Evolutionary conservation across 2,113 vertebrate genomes (phyloP), one percentile per base, ranked within the genome.

Genomic region (Pachycephala philippinensis): DNA sequence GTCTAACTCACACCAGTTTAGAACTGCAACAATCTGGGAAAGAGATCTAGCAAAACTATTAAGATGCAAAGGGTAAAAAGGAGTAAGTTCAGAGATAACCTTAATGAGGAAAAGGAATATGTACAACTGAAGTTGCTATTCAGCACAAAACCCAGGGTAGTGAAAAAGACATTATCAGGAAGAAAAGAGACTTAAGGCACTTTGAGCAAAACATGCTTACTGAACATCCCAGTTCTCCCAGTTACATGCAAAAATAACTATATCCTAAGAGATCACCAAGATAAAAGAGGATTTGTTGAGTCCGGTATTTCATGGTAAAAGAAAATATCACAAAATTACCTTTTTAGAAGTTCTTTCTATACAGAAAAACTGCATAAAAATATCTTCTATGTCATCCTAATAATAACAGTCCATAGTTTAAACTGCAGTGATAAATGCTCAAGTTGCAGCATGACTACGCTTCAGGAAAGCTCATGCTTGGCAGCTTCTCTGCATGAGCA

Each of bases 391-490:
- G 57, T 63, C 77, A 95, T 28, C 33, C 52, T 77, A 77, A 59
- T 56, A 79, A 26, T 56, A 68, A 70, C 1, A 80, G 40, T 44
- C 31, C 40, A 35, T 4, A 49, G 64, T 79, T 91, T n/a, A 70
- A 95, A 40, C 85, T 72, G 54, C 90, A 94, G 45, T 4, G 21
- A 79, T 44, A 69, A 75, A 85, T 56, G 39, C 64, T 94, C 84
- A 92, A 96, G 90, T 56, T 80, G 59, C 82, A 93, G 93, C 75
- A 90, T 88, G 94, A 93, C 90, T 90, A 4, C 23, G 64, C 54
- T 95, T 71, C 76, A 86, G 75, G 79, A 94, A 90, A 94, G 81
- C 88, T 96, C 83, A 89, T 20, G 37, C 63, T 86, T 94, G 84
- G 87, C 85, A 96, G 68, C 49, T 87, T 75, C 54, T 31, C 3